Evolutionary conservation across 1,140 invertebrate species (phyloP), one percentile per base, ranked within the genome.

Genomic region (Battus philenor): DNA sequence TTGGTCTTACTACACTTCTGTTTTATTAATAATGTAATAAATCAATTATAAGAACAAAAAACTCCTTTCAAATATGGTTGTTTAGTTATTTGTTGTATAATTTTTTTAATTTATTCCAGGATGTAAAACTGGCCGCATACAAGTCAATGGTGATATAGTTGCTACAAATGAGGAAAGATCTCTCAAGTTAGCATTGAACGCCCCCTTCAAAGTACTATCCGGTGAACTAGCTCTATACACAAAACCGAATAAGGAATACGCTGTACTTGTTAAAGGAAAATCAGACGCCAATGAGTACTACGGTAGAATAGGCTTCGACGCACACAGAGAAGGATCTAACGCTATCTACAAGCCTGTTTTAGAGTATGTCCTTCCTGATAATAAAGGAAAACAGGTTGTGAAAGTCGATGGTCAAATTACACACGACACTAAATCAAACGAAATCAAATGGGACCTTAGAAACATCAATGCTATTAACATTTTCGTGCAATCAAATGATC

Each of bases 291-390:
- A 84, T 0, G 85, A 90, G 12, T 92, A 91, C 20, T 90, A 77
- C 33, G 89, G 80, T 1, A 91, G 90, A 13, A 17, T 41, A 29
- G 38, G 38, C 1, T 41, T 41, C 10, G 38, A 41, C 4, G 38
- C 12, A 16, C 38, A 41, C 16, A n/a, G n/a, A 7, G 38, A 41
- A 29, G 38, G 38, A n/a, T 41, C 38, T 9, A 41, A 26, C 8
- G 13, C 13, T 15, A 88, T 90, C 2, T 93, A 91, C 65, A 90
- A 87, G 44, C 93, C 93, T 0, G 57, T 93, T 0, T 73, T 94
- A 10, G 90, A 93, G 59, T 92, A 92, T 60, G 87, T 88, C 65
- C 48, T 89, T 29, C 90, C 92, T 1, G 83, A 88, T 48, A 83
- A 88, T 41, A 78, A 88, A 43, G 72, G 77, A 56, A 81, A 83